phyloP scores from a whole-genome alignment of 2,113 vertebrate genomes.

The Syrrhaptes paradoxus region DNA sequence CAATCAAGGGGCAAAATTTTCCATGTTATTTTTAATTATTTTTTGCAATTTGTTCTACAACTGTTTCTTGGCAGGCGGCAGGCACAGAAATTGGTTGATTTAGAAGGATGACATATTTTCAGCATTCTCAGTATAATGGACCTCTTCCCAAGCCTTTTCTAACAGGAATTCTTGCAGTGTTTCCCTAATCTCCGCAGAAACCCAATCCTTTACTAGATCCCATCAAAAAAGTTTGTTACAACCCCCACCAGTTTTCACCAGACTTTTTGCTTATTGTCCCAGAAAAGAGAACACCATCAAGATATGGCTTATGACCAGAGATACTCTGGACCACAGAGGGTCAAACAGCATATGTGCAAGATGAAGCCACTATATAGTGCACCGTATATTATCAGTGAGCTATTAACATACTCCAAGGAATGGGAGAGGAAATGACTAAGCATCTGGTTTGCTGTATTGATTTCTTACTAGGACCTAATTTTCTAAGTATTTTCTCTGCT shows the following conservation, averaged over 20 bases:
- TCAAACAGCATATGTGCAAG: not conserved
- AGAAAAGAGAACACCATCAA: not conserved
- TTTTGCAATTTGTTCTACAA: not conserved
- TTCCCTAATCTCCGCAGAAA: not conserved
- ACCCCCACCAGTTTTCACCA: not conserved
- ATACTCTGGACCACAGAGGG: not conserved
- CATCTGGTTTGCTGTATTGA: not conserved
- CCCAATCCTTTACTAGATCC: not conserved
- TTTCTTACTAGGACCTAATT: not conserved
- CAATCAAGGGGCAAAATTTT: not conserved
- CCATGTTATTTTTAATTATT: not conserved
- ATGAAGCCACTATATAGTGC: not conserved
- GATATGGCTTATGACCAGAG: not conserved
- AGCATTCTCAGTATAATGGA: not conserved
- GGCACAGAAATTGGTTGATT: not conserved
- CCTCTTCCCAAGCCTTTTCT: not conserved
- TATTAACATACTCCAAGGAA: not conserved
- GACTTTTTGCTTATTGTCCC: not conserved
- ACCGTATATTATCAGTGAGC: not conserved
- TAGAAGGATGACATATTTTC: not conserved
- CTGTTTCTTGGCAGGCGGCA: not conserved
- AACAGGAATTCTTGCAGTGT: not conserved
- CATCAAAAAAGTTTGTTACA: not conserved
- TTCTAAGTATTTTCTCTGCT: not conserved
- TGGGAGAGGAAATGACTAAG: not conserved